Evolutionary conservation across 2,888 invertebrate species (phyloP).

Genomic region (Drosophila fulvimacula): DNA sequence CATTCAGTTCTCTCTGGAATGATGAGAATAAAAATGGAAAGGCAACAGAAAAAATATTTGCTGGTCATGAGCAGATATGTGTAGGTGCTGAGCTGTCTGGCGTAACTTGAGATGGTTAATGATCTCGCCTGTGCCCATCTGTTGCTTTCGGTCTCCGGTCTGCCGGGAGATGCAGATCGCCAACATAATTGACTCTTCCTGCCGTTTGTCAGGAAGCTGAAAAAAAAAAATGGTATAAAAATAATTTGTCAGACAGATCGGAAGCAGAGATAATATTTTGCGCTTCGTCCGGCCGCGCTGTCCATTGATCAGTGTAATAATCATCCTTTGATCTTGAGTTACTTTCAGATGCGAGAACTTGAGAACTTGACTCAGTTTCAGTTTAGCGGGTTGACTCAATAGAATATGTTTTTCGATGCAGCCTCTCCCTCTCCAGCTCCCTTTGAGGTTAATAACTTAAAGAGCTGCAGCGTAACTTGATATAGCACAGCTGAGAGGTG

Average conservation of each 20-base stretch:
- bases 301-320: slow-evolving; percentile 71
- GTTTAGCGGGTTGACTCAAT: slow-evolving; percentile 17
- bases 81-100: slow-evolving; percentile 65
- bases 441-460: slow-evolving; percentile 62
- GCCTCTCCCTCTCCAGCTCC: not conserved
- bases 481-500: slow-evolving; percentile 59
- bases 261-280: slow-evolving; percentile 63
- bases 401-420: slow-evolving; percentile 10
- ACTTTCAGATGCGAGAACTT: not conserved
- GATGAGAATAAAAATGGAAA: slow-evolving; percentile 1
- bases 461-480: slow-evolving; percentile 57
- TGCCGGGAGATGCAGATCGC: slow-evolving; percentile 48
- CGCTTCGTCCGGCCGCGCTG: slow-evolving; percentile 31
- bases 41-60: slow-evolving; percentile 16
- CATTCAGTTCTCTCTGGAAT: not conserved
- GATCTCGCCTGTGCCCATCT: slow-evolving; percentile 64
- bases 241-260: slow-evolving; percentile 63
- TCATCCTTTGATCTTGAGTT: slow-evolving; percentile 73
- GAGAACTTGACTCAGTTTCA: slow-evolving; percentile 10
- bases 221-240: slow-evolving; percentile 47
- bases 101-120: slow-evolving; percentile 63
- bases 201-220: slow-evolving; percentile 65
- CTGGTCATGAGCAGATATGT: slow-evolving; percentile 24
- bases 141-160: slow-evolving; percentile 58
- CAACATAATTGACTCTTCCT: slow-evolving; percentile 68